phyloP scores from a whole-genome alignment of 2,113 vertebrate genomes.

The Rhynchomys soricoides region DNA sequence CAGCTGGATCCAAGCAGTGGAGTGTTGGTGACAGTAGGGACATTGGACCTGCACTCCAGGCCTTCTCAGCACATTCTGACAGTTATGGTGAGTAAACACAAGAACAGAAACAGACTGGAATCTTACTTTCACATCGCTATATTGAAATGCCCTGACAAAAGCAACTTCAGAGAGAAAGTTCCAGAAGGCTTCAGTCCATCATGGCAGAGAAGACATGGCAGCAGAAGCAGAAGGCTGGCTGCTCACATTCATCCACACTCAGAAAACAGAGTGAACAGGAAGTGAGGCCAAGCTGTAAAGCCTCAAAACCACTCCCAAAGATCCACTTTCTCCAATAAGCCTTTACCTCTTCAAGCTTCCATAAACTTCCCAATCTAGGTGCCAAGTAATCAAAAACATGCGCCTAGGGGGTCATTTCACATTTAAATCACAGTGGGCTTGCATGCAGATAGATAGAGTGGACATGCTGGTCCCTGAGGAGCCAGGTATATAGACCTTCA shows the following conservation, averaged over 20 bases:
- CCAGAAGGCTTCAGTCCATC: neutral
- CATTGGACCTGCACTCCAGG: constrained; percentile 89
- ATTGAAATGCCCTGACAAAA: neutral
- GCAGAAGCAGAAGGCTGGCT: neutral
- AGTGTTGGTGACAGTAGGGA: constrained; percentile 89
- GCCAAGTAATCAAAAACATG: neutral
- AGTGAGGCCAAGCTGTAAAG: neutral
- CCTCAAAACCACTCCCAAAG: neutral
- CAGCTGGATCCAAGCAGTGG: constrained; percentile 94
- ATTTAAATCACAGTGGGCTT: neutral
- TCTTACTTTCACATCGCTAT: too few relatives aligned
- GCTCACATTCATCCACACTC: neutral
- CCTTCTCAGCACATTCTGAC: constrained; percentile 89
- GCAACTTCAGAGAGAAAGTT: neutral
- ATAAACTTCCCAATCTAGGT: neutral
- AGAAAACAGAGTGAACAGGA: neutral
- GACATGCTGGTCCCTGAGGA: neutral
- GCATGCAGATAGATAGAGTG: neutral
- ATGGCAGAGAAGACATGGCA: neutral
- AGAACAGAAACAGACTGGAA: neutral
- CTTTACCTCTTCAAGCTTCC: neutral
- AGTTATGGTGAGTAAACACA: constrained; percentile 90
- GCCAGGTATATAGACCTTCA: neutral
- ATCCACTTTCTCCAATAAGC: neutral
- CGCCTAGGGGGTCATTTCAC: too few relatives aligned